Evolutionary conservation across 2,797 vertebrate genomes (phyloP).

Genomic region (Gallinago nigripennis): DNA sequence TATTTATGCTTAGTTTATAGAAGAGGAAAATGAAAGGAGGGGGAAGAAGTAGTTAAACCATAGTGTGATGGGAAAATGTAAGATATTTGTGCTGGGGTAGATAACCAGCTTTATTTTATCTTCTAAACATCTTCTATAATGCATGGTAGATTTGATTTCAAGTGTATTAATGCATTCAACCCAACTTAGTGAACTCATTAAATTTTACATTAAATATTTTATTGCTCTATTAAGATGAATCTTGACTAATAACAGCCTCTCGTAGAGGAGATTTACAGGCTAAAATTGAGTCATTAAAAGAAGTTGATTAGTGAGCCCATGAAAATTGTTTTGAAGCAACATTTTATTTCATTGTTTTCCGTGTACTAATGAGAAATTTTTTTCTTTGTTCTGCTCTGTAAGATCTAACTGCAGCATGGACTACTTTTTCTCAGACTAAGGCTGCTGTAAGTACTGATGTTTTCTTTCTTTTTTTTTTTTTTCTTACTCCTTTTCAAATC

Average conservation of each 20-base stretch:
- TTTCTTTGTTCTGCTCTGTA: conserved; percentile 31
- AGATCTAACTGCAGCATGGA: conserved; percentile 87
- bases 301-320: not conserved
- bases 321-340: not conserved
- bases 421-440: conserved; percentile 88
- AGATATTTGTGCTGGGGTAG: not conserved
- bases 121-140: not conserved
- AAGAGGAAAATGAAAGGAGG: not conserved
- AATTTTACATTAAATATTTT: not conserved
- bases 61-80: not conserved
- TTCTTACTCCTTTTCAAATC: not conserved
- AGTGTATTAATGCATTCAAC: not conserved
- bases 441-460: conserved; percentile 87
- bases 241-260: not conserved
- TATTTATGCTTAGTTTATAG: not conserved
- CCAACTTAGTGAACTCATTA: not conserved
- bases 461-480: not conserved
- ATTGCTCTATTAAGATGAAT: not conserved
- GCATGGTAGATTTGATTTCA: not conserved
- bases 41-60: not conserved
- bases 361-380: conserved; percentile 7
- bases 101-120: not conserved
- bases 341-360: not conserved
- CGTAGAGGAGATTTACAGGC: not conserved
- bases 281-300: not conserved